Base-by-base conservation (phyloP, 92 coral and sea anemone genomes). In the Heliopora coerulea region DNA sequence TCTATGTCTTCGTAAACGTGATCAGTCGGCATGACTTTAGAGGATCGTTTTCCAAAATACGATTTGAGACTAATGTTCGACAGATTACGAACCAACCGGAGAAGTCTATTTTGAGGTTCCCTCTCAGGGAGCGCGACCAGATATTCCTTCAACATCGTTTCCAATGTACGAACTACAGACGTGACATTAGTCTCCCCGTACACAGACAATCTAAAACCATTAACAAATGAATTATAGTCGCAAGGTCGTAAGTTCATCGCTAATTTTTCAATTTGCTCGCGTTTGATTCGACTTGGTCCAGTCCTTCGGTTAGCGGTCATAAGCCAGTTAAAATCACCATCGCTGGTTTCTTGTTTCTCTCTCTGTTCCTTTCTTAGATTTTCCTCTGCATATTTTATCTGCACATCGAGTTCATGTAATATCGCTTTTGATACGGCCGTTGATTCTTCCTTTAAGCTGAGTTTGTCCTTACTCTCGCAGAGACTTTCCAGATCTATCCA, bases 21-120 rank as follows among this genome's bases (percentile, higher is more conserved):
- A 15, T 46, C 52, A 2, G n/a, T 15, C 3, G 52, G 52, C 7
- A 8, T 46, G n/a, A 46, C 52, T n/a, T 46, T 46, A 15, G 52
- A 15, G n/a, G 17, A 15, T 6, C 52, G 52, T 15, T 46, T 46
- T 46, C 52, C n/a, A 46, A 46, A 46, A 15, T 46, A 46, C n/a
- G 52, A 46, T 15, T 6, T 46, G 10, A 46, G 2, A 15, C 3
- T 46, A 2, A 46, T n/a, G 52, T 46, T 46, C 52, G 52, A 46
- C 52, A 46, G 17, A 46, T 46, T 46, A 46, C 52, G 52, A 46
- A 46, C 52, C 52, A 46, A 46, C 15, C 52, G 52, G 17, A 46
- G 52, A 15, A 46, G 52, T 46, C n/a, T 46, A 8, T 15, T 46
- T 8, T n/a, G 14, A 46, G 52, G 52, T 46, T 46, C 52, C 52